Evolutionary conservation across 2,797 vertebrate species (phyloP), one percentile per base, ranked within the genome.

Genomic region (Leptodactylus fallax): DNA sequence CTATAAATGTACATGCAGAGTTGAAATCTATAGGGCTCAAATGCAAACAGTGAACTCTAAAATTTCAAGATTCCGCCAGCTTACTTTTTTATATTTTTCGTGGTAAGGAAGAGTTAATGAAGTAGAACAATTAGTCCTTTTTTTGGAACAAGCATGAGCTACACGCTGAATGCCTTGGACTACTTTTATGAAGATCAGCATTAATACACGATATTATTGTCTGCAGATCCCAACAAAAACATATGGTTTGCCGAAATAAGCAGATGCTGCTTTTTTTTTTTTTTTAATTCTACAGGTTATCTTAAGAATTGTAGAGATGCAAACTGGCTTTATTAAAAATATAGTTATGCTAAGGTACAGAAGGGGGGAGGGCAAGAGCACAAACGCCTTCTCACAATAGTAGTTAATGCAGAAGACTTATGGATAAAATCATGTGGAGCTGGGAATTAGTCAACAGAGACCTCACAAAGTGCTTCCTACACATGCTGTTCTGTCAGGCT

Each of bases 401-500:
- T 67, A 81, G 79, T 79, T 89, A 86, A 89, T 77, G 60, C 36
- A 19, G 60, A 71, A 83, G 76, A 89, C 63, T 76, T 89, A 72
- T 86, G 85, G 71, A 76, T 87, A 91, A 89, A 90, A 92, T 87
- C 81, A 81, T 89, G 82, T 91, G 90, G 92, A 94, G 92, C 90
- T 89, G 92, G 90, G 93, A 94, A 94, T 95, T 95, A 95, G 95
- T 95, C 95, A 95, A 94, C 83, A 79, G 94, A 94, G 95, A 94
- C 93, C 93, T 94, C 95, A 95, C 96, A 97, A 95, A 97, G 96
- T 96, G 95, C 95, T 97, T 94, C 88, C 93, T 97, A 95, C 96
- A 97, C 95, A 96, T 96, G 95, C 95, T 96, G 95, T 95, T 95
- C 96, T 96, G 96, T 98, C 96, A 97, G 95, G 93, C 95, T 93